Conservation (phyloP, 1,140 invertebrate genomes). For the Lineus longissimus region DNA sequence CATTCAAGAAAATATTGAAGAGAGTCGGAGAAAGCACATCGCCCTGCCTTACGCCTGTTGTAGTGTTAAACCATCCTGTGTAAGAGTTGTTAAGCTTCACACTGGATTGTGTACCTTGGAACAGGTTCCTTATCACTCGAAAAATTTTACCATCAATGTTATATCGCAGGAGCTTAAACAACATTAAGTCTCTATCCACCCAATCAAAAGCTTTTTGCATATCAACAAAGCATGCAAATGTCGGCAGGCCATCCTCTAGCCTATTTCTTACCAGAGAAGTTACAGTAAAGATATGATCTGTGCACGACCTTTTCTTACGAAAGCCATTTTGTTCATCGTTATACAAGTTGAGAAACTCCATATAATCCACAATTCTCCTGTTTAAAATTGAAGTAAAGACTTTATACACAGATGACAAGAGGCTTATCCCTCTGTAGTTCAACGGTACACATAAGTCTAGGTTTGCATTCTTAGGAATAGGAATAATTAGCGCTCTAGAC, state of each 20-base stretch:
- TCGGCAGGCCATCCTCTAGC: neutral
- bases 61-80: neutral
- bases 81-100: neutral
- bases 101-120: neutral
- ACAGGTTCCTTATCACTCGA: neutral
- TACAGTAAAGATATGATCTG: neutral
- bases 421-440: constrained; percentile 1
- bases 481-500: neutral
- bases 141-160: neutral
- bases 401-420: neutral
- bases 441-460: neutral
- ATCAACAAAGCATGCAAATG: constrained; percentile 2
- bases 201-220: neutral
- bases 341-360: neutral
- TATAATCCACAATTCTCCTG: neutral
- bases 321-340: constrained; percentile 5
- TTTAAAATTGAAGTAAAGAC: constrained; percentile 3
- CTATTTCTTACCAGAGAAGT: neutral
- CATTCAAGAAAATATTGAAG: constrained; percentile 19
- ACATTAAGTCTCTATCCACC: neutral
- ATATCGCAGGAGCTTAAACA: neutral
- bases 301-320: neutral
- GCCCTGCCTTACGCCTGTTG: constrained; percentile 16
- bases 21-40: constrained; percentile 17
- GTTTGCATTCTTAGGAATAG: neutral